Evolutionary conservation across 64 coral and sea anemone species (phyloP), one percentile per base, ranked within the genome.

Genomic region (Trachythela sp.): DNA sequence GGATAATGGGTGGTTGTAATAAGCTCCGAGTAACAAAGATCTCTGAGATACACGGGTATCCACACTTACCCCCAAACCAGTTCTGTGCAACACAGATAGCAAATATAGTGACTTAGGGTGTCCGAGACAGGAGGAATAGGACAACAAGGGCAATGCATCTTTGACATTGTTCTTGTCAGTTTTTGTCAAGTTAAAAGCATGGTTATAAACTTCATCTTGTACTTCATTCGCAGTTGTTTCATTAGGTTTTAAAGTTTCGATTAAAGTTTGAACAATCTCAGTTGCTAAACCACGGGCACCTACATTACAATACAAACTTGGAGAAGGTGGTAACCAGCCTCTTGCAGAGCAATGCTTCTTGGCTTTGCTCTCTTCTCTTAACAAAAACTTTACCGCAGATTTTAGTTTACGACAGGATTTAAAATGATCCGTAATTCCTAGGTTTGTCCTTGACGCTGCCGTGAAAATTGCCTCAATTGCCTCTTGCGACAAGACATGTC

Each of bases 21-120:
- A 87, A 37, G 94, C 94, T 15, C 94, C 89, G 5, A 97, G 35
- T 13, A 97, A 72, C 8, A 93, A 86, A 80, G 37, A 34, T 30
- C 33, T 80, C 31, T 80, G 32, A 11, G 37, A 80, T 36, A 35
- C 3, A 37, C 33, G 39, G 27, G 70, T 54, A 40, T 96, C 86
- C 39, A 58, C 91, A 33, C 89, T 83, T 43, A 93, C 75, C 27
- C 94, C 94, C 24, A 96, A 49, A 24, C 94, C 94, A 45, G 86
- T 80, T 29, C 89, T 43, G 29, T 91, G 71, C 56, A 96, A 91
- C 20, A 96, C 86, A 27, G 88, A 89, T 20, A 84, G 20, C 5
- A 85, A 54, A 36, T 93, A 90, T 34, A 93, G 83, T 49, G 94
- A 96, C 83, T 85, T 85, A 43, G 36, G 32, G 87, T 96, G 92